A percentile compares a stretch with the other conserved stretches of the same genome.
Conservation (phyloP, 2,797 vertebrate genomes). For the Eleutherodactylus coqui region DNA sequence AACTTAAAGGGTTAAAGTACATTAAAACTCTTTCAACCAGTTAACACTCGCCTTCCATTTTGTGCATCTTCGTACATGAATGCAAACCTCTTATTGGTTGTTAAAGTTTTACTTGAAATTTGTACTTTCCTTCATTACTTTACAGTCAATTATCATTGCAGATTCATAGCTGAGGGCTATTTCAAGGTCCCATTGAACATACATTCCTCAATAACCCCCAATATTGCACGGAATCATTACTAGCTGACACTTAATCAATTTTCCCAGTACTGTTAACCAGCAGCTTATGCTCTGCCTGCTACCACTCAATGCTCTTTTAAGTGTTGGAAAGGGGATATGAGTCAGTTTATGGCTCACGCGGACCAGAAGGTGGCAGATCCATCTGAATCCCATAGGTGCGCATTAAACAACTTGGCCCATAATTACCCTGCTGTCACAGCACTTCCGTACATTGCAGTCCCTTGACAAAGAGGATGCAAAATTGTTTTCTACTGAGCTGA, state of each 20-base stretch:
- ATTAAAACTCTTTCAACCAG: neutral
- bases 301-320: conserved; percentile 45
- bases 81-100: neutral
- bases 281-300: conserved; percentile 1
- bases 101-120: neutral
- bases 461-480: conserved; percentile 50
- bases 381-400: conserved; percentile 25
- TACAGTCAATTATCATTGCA: neutral
- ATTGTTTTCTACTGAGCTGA: conserved; percentile 44
- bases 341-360: neutral
- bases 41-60: neutral
- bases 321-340: conserved; percentile 11
- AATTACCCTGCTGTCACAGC: conserved; percentile 56
- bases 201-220: conserved; percentile 31
- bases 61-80: neutral
- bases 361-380: conserved; percentile 42
- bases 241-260: conserved; percentile 36
- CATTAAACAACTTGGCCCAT: conserved; percentile 44
- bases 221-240: conserved; percentile 29
- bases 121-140: neutral
- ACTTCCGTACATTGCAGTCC: conserved; percentile 14
- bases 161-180: neutral
- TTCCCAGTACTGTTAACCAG: conserved; percentile 7
- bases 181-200: neutral
- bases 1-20: neutral